Evolutionary conservation across 2,113 vertebrate genomes (phyloP).

Genomic region (Mixornis gularis): DNA sequence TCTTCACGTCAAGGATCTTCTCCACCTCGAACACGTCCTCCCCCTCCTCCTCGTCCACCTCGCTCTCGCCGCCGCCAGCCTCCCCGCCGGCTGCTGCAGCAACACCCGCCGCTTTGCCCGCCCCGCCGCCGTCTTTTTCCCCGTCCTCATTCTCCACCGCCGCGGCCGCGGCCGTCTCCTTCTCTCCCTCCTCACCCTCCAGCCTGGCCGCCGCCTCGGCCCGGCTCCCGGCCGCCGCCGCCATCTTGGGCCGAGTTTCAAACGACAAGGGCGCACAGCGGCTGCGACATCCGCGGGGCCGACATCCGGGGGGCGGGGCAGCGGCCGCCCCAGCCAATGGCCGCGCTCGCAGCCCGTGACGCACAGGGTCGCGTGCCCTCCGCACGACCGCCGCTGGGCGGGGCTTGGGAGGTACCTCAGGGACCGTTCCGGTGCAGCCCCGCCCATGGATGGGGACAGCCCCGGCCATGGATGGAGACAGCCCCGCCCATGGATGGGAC

Average conservation of each 20-base stretch:
- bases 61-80: slow-evolving; percentile 11
- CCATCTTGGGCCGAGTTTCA: slow-evolving; percentile 35
- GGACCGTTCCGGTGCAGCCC: fast-evolving
- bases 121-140: background rate
- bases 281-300: background rate
- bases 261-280: background rate
- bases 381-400: background rate
- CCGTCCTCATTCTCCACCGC: background rate
- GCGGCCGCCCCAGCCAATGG: background rate
- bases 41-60: slow-evolving; percentile 77
- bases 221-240: slow-evolving; percentile 12
- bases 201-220: background rate
- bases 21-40: slow-evolving; percentile 95
- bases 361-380: fast-evolving
- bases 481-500: no score
- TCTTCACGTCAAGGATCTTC: slow-evolving; percentile 89
- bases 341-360: background rate
- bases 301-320: background rate
- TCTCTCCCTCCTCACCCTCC: slow-evolving; percentile 42
- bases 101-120: background rate
- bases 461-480: no score
- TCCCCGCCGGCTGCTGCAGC: background rate
- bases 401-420: fast-evolving
- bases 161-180: background rate
- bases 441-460: fast-evolving